Conservation (phyloP, 2,888 invertebrate species). For the Cheilosia vernalis region DNA sequence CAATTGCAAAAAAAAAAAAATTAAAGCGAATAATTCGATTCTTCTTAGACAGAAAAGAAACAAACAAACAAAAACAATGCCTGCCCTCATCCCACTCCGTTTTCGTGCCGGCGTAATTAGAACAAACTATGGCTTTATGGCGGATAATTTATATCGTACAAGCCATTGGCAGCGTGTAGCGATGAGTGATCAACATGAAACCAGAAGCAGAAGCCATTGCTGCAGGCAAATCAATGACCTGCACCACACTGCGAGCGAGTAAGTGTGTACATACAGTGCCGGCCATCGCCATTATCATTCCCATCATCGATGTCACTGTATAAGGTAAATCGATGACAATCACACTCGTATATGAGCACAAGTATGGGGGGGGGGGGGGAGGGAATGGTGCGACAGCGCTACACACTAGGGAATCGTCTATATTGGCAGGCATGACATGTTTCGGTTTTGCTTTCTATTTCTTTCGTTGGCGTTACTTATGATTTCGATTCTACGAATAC, state of each 20-base stretch:
- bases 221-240: conserved; percentile 72
- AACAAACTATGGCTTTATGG: conserved; percentile 46
- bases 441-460: conserved; percentile 3
- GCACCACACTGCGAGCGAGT: conserved; percentile 15
- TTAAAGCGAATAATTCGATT: conserved; percentile 64
- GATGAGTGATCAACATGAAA: conserved; percentile 54
- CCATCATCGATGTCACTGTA: conserved; percentile 36
- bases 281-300: conserved; percentile 38
- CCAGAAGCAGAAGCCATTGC: conserved; percentile 67
- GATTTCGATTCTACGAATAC: neutral
- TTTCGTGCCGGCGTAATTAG: conserved; percentile 43
- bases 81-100: neutral
- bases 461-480: conserved; percentile 2
- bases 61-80: neutral
- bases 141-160: conserved; percentile 43
- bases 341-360: conserved; percentile 35
- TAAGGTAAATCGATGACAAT: conserved; percentile 61
- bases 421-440: conserved; percentile 35
- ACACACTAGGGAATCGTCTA: conserved; percentile 30
- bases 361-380: conserved; percentile 22
- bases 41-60: conserved; percentile 8
- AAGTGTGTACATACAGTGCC: conserved; percentile 22
- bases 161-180: conserved; percentile 34
- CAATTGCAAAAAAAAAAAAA: conserved; percentile 54
- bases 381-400: neutral